phyloP scores from a whole-genome alignment of 1,140 invertebrate species.

The Sarcophaga bullata region DNA sequence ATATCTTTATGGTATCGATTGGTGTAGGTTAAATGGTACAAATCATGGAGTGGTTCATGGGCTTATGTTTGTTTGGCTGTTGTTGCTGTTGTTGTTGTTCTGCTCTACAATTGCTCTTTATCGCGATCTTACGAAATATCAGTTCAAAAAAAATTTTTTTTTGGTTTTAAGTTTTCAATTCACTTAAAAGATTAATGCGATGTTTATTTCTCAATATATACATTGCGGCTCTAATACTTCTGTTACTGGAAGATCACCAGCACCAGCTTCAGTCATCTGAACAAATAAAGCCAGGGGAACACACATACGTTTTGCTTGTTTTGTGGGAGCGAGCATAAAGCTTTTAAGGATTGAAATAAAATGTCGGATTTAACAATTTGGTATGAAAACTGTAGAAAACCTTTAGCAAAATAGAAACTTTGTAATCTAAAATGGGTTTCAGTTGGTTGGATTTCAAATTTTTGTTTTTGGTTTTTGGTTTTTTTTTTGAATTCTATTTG shows the following conservation, averaged over 20 bases:
- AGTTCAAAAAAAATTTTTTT: conserved; percentile 53
- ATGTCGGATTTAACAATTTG: not conserved
- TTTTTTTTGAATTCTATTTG: not conserved
- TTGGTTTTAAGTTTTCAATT: conserved; percentile 19
- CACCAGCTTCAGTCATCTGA: not conserved
- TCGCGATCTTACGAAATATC: conserved; percentile 47
- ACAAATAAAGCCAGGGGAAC: not conserved
- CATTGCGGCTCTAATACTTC: not conserved
- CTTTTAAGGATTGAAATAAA: not conserved
- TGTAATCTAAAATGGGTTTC: conserved; percentile 11
- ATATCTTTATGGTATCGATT: no score
- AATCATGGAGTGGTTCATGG: no score
- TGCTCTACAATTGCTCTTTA: conserved; percentile 35
- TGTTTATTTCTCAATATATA: conserved; percentile 66
- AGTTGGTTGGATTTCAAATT: not conserved
- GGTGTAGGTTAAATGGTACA: no score
- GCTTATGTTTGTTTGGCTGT: no score
- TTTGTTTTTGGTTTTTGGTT: no score
- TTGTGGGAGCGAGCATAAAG: not conserved
- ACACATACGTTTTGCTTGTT: not conserved
- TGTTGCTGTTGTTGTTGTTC: not conserved
- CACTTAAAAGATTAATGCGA: conserved; percentile 62
- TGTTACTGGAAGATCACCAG: not conserved
- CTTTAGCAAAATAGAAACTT: not conserved
- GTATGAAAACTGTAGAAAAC: not conserved